These are phyloP conservation scores for Epistrophe grossulariae DNA, from an alignment of 2,888 invertebrate species.

Conservation along the genomic window DNA sequence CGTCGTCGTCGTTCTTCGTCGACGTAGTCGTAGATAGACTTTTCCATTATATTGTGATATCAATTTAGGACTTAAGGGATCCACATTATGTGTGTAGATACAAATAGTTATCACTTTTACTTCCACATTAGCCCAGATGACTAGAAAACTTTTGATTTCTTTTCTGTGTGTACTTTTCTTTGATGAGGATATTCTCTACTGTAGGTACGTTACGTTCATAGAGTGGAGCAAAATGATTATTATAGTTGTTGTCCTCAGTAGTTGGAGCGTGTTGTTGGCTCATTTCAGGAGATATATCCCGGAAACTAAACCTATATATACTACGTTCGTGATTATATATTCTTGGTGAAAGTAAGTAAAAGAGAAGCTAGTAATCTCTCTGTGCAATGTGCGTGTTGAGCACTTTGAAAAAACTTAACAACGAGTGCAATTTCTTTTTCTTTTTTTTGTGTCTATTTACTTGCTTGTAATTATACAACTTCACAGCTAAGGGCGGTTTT, in stretches of 20 bases:
- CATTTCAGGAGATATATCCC: conserved; percentile 29
- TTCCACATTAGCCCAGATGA: conserved; percentile 64
- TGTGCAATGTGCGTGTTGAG: conserved; percentile 54
- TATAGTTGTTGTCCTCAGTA: conserved; percentile 22
- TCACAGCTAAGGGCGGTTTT: conserved; percentile 52
- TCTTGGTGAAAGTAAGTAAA: conserved; percentile 49
- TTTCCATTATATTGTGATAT: conserved; percentile 56
- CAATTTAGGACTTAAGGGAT: conserved; percentile 67
- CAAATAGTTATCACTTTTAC: conserved; percentile 70
- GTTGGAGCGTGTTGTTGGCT: conserved; percentile 13
- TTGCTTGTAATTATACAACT: conserved; percentile 42
- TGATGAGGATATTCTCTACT: conserved; percentile 31
- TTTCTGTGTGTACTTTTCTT: conserved; percentile 27
- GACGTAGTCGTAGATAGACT: conserved; percentile 46
- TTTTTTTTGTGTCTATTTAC: conserved; percentile 1
- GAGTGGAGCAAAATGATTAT: conserved; percentile 16
- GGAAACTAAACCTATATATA: conserved; percentile 14
- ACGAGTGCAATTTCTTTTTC: conserved; percentile 37
- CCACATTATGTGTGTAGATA: conserved; percentile 61
- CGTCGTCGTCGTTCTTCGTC: too few species aligned
- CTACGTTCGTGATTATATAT: conserved; percentile 47
- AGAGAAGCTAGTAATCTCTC: conserved; percentile 23
- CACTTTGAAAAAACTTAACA: conserved; percentile 52
- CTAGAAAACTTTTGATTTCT: conserved; percentile 66
- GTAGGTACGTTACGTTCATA: too few species aligned